Evolutionary conservation across 2,113 vertebrate genomes (phyloP).

Genomic region (Felis catus): F.catus_Fca126_mat1.0 CM031419.1:157320001-157320500

Average conservation of each 20-base stretch:
- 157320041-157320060: accelerated
- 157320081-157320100: background rate
- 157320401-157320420: background rate
- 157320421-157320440: background rate
- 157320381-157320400: background rate
- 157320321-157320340: background rate
- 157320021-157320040: background rate
- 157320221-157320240: slow-evolving; percentile 53
- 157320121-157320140: background rate
- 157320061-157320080: background rate
- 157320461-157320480: background rate
- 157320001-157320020: background rate
- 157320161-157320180: background rate
- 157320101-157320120: background rate
- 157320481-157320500: background rate
- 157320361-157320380: background rate
- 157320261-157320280: background rate
- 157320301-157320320: background rate
- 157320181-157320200: background rate
- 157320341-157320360: background rate
- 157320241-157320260: background rate
- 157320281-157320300: background rate
- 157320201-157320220: slow-evolving; percentile 53
- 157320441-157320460: background rate
- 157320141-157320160: background rate